Percentiles rank a stretch among this genome's conserved stretches.
phyloP scores from a whole-genome alignment of 1,140 invertebrate species.

The Thaumetopoea pityocampa region DNA sequence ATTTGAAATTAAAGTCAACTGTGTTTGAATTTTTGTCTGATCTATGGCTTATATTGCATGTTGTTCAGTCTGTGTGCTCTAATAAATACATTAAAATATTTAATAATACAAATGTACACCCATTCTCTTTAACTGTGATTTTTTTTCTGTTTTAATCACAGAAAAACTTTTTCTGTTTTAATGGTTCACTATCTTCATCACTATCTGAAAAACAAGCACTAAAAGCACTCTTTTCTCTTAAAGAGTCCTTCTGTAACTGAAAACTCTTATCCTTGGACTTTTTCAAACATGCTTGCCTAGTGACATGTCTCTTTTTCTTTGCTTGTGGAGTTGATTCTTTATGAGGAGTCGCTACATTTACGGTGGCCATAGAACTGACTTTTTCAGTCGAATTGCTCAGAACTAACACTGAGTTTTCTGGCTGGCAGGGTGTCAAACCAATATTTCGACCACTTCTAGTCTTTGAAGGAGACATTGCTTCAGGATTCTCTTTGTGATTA shows the following conservation, averaged over 20 bases:
- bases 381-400: constrained; percentile 45
- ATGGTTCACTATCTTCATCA: constrained; percentile 54
- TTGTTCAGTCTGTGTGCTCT: too few relatives aligned
- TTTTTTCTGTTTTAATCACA: constrained; percentile 32
- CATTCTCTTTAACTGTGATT: too few relatives aligned
- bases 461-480: constrained; percentile 34
- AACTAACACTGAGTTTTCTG: constrained; percentile 36
- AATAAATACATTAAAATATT: too few relatives aligned
- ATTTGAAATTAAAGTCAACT: too few relatives aligned
- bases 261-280: constrained; percentile 18
- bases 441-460: constrained; percentile 52
- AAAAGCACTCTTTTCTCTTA: constrained; percentile 59
- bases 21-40: too few relatives aligned
- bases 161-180: constrained; percentile 53
- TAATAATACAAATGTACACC: too few relatives aligned
- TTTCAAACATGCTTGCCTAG: constrained; percentile 17
- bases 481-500: constrained; percentile 45
- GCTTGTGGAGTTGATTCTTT: background rate
- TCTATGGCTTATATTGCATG: too few relatives aligned
- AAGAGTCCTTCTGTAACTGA: constrained; percentile 24
- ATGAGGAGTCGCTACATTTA: constrained; percentile 41
- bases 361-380: constrained; percentile 37
- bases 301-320: constrained; percentile 13
- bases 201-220: constrained; percentile 61
- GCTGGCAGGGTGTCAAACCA: constrained; percentile 27